Base-by-base conservation (phyloP, 2,888 invertebrate species). In the Megalurothrips usitatus region DNA sequence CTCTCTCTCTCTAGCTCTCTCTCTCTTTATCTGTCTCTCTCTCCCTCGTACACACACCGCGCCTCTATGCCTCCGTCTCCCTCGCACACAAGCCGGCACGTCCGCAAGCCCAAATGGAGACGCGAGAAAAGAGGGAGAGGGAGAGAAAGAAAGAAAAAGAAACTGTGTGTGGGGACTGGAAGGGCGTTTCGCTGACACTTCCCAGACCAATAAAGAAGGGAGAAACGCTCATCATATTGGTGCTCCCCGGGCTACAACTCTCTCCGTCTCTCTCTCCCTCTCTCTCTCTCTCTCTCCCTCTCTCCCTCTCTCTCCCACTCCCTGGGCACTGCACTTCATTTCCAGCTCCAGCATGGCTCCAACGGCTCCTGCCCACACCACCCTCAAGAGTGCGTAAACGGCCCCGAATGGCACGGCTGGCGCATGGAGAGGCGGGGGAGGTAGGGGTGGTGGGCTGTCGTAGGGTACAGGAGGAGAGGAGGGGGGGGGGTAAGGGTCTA, bases 181-280 rank as follows among this genome's bases (percentile, higher is more conserved):
- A 23, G 68, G 68, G 68, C 68, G 68, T 75, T 75, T 75, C 68
- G 68, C 68, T 75, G 68, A 75, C 68, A 75, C 68, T 75, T 75
- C 23, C 68, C 68, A 75, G 68, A 75, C 68, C 68, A 75, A 75
- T 75, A 75, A 75, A 75, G 68, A 75, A 75, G 26, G 9, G 68
- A 75, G 68, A 75, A 75, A 75, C 68, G 68, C 68, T 10, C 68
- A 75, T 75, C 68, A 75, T 75, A 75, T 75, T 26, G 68, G 68
- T 23, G 58, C 58, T 58, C 14, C 49, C 28, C 17, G 34, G 34
- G 34, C 34, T 43, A 43, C 34, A 43, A 23, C 82, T 79, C 28
- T 47, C 79, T 43, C 79, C 79, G 82, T 78, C 79, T 82, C 81
- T 82, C 82, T 81, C 82, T 82, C 83, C 81, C 81, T 79, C 80